These are phyloP conservation scores for Drosophila varians DNA, from an alignment of 1,140 invertebrate species.

Conservation along the genomic window DNA sequence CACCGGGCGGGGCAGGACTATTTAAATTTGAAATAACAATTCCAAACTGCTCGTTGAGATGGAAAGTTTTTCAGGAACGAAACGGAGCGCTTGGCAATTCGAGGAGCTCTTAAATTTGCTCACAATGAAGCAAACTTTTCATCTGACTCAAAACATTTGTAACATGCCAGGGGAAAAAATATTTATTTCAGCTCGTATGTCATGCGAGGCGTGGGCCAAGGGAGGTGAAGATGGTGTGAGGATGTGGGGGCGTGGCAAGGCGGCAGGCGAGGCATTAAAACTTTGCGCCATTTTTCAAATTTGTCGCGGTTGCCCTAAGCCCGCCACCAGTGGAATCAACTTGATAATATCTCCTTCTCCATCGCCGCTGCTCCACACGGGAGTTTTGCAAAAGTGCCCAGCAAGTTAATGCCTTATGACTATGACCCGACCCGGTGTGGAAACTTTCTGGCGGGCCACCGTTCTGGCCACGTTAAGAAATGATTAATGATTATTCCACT, in stretches of 20 bases:
- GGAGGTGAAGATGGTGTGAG: neutral
- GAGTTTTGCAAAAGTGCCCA: conserved; percentile 41
- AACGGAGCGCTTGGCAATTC: neutral
- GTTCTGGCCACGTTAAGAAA: conserved; percentile 63
- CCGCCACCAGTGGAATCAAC: conserved; percentile 51
- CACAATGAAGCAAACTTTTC: conserved; percentile 61
- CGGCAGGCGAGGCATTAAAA: conserved; percentile 58
- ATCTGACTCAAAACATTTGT: conserved; percentile 76
- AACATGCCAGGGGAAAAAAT: conserved; percentile 72
- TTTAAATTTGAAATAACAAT: conserved; percentile 68
- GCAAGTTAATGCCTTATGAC: conserved; percentile 72
- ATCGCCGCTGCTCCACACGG: conserved; percentile 20
- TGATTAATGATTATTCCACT: conserved; percentile 76
- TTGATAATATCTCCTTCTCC: conserved; percentile 63
- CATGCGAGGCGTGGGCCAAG: conserved; percentile 30
- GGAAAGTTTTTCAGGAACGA: conserved; percentile 33
- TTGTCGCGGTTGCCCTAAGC: conserved; percentile 66
- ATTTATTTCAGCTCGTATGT: conserved; percentile 77
- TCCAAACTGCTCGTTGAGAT: conserved; percentile 44
- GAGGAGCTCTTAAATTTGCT: conserved; percentile 52
- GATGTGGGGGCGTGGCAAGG: conserved; percentile 21
- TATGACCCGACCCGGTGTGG: conserved; percentile 24
- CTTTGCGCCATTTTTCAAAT: conserved; percentile 79
- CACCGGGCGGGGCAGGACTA: conserved; percentile 5
- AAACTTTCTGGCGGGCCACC: conserved; percentile 54